Evolutionary conservation across 2,888 invertebrate species (phyloP).

Genomic region (Gari tellinella): DNA sequence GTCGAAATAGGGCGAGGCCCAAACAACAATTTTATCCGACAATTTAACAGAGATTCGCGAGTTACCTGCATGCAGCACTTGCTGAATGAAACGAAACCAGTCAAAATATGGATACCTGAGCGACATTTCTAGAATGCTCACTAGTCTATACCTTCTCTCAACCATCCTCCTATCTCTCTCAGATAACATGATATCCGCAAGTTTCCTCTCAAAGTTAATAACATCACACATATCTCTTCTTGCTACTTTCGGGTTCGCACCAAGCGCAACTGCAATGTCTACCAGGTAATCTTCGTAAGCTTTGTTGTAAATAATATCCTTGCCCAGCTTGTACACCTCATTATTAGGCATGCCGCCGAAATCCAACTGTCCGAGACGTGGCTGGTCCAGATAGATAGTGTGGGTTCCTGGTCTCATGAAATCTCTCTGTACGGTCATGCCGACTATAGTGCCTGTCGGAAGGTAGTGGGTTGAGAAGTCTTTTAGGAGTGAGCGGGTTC

Average conservation of each 20-base stretch:
- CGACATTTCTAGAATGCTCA: constrained; percentile 28
- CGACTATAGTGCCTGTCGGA: too few species aligned
- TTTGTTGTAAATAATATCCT: constrained; percentile 14
- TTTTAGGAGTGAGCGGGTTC: too few species aligned
- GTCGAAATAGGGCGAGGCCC: constrained; percentile 31
- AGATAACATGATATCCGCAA: constrained; percentile 21
- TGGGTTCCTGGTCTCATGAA: too few species aligned
- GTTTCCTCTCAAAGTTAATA: constrained; percentile 44
- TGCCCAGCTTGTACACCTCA: constrained; percentile 17
- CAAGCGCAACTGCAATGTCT: constrained; percentile 37
- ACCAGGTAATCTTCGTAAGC: constrained; percentile 48
- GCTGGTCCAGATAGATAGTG: too few species aligned
- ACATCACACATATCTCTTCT: constrained; percentile 48
- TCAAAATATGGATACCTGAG: constrained; percentile 26
- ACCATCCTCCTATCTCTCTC: constrained; percentile 21
- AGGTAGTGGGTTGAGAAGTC: too few species aligned
- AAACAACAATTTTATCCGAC: constrained; percentile 13
- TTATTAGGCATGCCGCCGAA: too few species aligned
- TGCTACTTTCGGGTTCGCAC: constrained; percentile 35
- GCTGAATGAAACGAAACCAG: constrained; percentile 21
- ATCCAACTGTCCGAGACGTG: too few species aligned
- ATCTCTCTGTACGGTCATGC: too few species aligned
- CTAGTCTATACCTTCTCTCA: constrained; percentile 6
- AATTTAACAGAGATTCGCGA: constrained; percentile 1
- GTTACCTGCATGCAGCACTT: neutral